Base-by-base conservation (phyloP, 1,140 invertebrate species). In the Heliconius melpomene region DNA sequence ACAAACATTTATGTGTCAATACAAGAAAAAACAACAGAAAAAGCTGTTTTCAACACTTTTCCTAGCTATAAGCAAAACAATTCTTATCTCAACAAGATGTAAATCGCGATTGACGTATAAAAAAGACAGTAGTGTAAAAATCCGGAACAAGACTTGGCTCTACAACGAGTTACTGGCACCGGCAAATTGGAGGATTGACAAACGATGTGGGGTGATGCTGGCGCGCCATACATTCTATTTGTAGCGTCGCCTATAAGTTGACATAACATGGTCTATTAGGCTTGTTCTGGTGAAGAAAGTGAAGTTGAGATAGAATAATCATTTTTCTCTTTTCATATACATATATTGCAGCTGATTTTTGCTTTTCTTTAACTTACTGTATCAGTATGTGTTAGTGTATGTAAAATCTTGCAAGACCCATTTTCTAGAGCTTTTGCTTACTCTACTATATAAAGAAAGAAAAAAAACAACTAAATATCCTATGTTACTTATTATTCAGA, bases 181-280 rank as follows among this genome's bases (percentile, higher is more conserved):
- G 60, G 23, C 60, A 66, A 66, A 66, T 66, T 66, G 60, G 60
- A 26, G 26, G 60, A 26, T 66, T 66, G 60, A 66, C 60, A 66
- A 66, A 66, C 60, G 60, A 66, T 29, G 60, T 66, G 60, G 60
- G 60, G 60, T 66, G 60, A 66, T 66, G 60, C 23, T 66, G 26
- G 60, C 60, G 7, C 23, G 3, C 60, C 23, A 11, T 66, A 66
- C 60, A 29, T 29, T 66, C 8, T 66, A 5, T 66, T 66, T 66
- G 23, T 66, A 66, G 26, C 16, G 60, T 26, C 60, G 60, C 20
- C 54, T 60, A 60, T 23, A 60, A 60, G n/a, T 60, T 60, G 54
- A 9, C 54, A 23, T 60, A 11, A 66, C 23, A 66, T 29, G 26
- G 26, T 66, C 26, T 66, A 66, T 66, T 66, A 66, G 23, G 23